Conservation (phyloP, 2,888 invertebrate genomes). For the Drosophila mettleri region DNA sequence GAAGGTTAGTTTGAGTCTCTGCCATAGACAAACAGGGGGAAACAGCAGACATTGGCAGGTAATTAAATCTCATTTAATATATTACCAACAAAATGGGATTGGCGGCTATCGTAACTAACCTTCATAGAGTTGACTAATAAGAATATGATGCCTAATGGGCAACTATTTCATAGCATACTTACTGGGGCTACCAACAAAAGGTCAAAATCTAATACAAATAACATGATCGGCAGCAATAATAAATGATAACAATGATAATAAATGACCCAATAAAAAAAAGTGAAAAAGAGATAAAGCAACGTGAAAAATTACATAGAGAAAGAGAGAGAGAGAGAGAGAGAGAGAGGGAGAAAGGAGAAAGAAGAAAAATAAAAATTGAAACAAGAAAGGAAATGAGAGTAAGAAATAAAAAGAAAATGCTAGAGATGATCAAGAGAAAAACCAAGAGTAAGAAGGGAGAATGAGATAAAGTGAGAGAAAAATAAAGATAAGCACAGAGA, state of each 20-base stretch:
- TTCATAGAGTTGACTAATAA: background rate
- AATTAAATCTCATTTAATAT: slow-evolving; percentile 41
- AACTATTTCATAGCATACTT: slow-evolving; percentile 42
- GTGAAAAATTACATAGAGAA: background rate
- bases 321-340: background rate
- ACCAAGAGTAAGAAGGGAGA: no score
- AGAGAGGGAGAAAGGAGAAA: background rate
- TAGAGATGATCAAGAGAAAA: no score
- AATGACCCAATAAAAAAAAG: no score
- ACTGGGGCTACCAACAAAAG: background rate
- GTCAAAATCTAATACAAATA: background rate
- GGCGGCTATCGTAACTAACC: slow-evolving; percentile 4
- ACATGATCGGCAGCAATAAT: background rate
- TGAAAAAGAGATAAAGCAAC: no score
- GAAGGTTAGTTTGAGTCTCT: slow-evolving; percentile 25
- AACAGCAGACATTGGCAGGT: slow-evolving; percentile 35
- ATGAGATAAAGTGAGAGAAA: no score
- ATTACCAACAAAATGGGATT: slow-evolving; percentile 30
- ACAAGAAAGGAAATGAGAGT: no score
- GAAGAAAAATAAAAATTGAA: no score
- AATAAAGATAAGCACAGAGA: no score
- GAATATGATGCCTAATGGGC: background rate
- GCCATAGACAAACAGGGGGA: background rate
- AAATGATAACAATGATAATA: background rate
- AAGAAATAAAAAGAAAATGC: no score